Conservation (phyloP, 2,888 invertebrate genomes). For the Strigamia maritima region DNA sequence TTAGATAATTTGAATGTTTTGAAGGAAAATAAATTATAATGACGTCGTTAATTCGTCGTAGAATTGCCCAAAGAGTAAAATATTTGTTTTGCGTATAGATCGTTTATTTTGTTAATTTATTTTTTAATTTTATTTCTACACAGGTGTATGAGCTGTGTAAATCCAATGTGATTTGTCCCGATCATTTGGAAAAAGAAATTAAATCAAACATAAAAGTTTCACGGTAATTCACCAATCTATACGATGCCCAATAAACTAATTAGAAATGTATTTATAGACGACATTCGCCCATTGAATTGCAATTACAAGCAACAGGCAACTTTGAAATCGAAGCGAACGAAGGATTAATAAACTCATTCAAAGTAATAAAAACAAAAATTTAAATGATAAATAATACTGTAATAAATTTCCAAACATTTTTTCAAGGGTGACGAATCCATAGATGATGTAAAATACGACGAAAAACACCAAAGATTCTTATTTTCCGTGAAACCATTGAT, state of each 20-base stretch:
- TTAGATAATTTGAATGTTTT: neutral
- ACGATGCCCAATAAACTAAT: neutral
- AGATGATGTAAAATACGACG: neutral
- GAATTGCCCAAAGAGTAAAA: constrained; percentile 24
- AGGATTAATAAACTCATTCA: neutral
- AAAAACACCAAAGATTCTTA: neutral
- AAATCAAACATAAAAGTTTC: neutral
- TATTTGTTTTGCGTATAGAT: neutral
- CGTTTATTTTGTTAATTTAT: neutral
- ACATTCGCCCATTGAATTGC: neutral
- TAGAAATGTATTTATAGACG: neutral
- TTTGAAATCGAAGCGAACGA: neutral
- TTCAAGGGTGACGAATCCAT: neutral
- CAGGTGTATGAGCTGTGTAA: neutral
- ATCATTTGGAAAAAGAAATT: neutral
- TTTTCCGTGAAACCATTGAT: neutral
- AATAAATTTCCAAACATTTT: neutral
- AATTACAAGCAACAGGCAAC: neutral
- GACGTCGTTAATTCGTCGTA: neutral
- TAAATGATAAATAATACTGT: neutral
- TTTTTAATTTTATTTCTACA: neutral
- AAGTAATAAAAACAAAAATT: neutral
- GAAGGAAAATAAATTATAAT: neutral
- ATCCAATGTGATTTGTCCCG: neutral
- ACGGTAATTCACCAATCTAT: neutral